Percentiles rank a stretch among this genome's conserved stretches.
These are phyloP conservation scores for Cryptops parisi DNA, from an alignment of 2,888 invertebrate genomes.

Conservation along the genomic window DNA sequence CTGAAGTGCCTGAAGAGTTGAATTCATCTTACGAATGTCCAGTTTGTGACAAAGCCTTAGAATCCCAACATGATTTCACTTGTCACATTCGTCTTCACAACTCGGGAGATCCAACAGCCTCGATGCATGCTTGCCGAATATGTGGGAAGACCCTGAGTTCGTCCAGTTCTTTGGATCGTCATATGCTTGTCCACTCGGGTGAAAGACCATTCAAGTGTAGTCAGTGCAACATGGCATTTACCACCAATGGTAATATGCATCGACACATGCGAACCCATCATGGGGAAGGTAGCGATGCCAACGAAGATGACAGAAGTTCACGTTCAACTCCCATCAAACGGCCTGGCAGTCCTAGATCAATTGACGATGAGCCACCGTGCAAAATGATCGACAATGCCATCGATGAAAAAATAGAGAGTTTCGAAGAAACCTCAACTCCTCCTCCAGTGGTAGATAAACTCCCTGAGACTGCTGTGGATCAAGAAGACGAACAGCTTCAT, in stretches of 20 bases:
- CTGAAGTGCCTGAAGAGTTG: neutral
- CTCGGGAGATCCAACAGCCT: slow-evolving; percentile 18
- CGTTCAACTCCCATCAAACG: slow-evolving; percentile 10
- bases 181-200: slow-evolving; percentile 63
- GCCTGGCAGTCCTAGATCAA: neutral
- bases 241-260: slow-evolving; percentile 75
- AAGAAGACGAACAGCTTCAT: slow-evolving; percentile 22
- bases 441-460: neutral
- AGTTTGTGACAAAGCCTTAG: slow-evolving; percentile 46
- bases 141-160: slow-evolving; percentile 57
- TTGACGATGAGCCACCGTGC: neutral
- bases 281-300: slow-evolving; percentile 26
- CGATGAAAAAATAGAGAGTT: neutral
- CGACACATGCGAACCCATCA: slow-evolving; percentile 57
- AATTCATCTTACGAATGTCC: slow-evolving; percentile 38
- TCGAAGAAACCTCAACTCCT: neutral
- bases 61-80: slow-evolving; percentile 50
- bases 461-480: slow-evolving; percentile 17
- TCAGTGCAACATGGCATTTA: slow-evolving; percentile 62
- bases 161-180: slow-evolving; percentile 60
- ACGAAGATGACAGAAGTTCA: slow-evolving; percentile 12
- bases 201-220: slow-evolving; percentile 66
- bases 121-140: slow-evolving; percentile 47
- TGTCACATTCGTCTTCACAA: slow-evolving; percentile 52
- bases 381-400: neutral